Base-by-base conservation (phyloP, 2,797 vertebrate genomes). In the Onychomys torridus region DNA sequence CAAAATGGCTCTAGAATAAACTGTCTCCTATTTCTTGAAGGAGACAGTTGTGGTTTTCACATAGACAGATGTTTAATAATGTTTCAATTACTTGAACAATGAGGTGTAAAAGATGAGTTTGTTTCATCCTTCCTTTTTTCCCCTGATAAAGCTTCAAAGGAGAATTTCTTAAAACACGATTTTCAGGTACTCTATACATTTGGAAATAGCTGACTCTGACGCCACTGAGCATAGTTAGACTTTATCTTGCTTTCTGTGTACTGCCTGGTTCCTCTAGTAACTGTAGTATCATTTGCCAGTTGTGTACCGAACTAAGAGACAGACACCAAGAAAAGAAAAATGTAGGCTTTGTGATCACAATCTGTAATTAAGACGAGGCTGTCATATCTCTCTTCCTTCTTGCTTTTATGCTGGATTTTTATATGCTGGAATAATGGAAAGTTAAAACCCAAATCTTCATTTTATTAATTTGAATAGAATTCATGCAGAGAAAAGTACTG, bases 381-480 rank as follows among this genome's bases (percentile, higher is more conserved):
- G 23, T 95, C 69, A 71, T 10, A 10, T 83, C 25, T 85, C 25
- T 85, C 43, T 67, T 88, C 32, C 94, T 73, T 84, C 63, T 91
- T n/a, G 21, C 49, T 84, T 86, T 23, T 94, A 94, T 46, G 29
- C 23, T 91, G 32, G 29, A 92, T 55, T 89, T 97, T 94, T 55
- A 83, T 34, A 94, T 16, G 86, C 32, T 92, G 5, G 7, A 87
- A 73, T 92, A 92, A 83, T 63, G 49, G 29, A 91, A 89, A 89
- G 2, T 37, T 86, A 81, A 90, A 89, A 59, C 6, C 16, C 49
- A 95, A 90, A 75, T 59, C 67, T 94, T 91, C 49, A 61, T 79
- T 96, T 89, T 89, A 34, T 52, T 95, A 55, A 95, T 92, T 49
- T 87, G 37, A 96, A 93, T 46, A 92, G 67, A 90, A 85, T 82